Evolutionary conservation across 2,113 vertebrate species (phyloP).

Genomic region (Microtus oregoni): DNA sequence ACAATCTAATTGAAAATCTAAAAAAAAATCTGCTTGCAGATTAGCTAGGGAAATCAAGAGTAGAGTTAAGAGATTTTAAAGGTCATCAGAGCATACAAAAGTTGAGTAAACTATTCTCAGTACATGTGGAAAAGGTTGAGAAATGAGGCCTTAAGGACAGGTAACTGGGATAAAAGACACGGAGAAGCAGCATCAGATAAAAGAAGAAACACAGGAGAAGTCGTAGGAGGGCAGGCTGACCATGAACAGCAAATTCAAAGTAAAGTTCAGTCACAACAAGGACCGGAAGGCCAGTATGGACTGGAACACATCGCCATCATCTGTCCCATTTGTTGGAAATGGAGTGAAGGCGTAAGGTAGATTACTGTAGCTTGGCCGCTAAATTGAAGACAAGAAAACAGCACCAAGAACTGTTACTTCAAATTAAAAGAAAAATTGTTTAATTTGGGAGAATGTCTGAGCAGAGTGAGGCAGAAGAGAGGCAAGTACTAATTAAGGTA

Average conservation of each 20-base stretch:
- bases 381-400: neutral
- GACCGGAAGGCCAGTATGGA: neutral
- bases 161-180: conserved; percentile 26
- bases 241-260: neutral
- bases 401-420: conserved; percentile 23
- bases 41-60: conserved; percentile 31
- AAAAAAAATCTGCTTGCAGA: neutral
- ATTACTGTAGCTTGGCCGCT: neutral
- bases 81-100: neutral
- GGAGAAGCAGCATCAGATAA: neutral
- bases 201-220: neutral
- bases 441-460: conserved; percentile 1
- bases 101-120: neutral
- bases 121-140: neutral
- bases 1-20: neutral
- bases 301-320: neutral
- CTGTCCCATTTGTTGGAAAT: neutral
- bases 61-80: conserved; percentile 16
- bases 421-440: conserved; percentile 45
- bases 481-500: neutral
- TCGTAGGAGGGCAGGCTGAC: neutral
- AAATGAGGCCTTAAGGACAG: neutral
- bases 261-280: neutral
- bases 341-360: neutral
- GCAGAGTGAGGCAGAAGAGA: neutral